A percentile compares a stretch with the other conserved stretches of the same genome.
These are phyloP conservation scores for Protophormia terraenovae DNA, from an alignment of 2,888 invertebrate genomes.

Conservation along the genomic window DNA sequence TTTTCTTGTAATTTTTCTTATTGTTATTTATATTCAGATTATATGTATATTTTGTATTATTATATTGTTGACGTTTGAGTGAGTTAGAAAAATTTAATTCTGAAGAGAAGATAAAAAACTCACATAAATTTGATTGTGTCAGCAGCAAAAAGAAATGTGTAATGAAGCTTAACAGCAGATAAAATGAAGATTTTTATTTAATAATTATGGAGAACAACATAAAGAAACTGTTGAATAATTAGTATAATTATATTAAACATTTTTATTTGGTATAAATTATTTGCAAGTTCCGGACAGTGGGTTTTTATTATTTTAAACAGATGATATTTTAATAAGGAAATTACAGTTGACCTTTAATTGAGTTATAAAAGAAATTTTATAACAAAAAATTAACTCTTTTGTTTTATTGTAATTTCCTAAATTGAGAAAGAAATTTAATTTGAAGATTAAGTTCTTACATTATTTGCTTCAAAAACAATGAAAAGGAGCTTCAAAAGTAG, in stretches of 20 bases:
- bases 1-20: not conserved
- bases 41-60: slow-evolving; percentile 24
- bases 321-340: slow-evolving; percentile 9
- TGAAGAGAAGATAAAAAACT: not conserved
- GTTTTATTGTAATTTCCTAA: too few relatives aligned
- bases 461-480: too few relatives aligned
- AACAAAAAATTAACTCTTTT: too few relatives aligned
- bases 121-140: slow-evolving; percentile 41
- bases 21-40: not conserved
- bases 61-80: slow-evolving; percentile 29
- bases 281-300: not conserved
- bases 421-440: too few relatives aligned
- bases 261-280: not conserved
- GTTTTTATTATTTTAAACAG: not conserved
- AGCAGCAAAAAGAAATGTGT: not conserved
- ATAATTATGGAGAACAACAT: not conserved
- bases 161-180: not conserved
- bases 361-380: too few relatives aligned
- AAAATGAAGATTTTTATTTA: not conserved
- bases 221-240: not conserved
- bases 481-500: too few relatives aligned
- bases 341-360: not conserved
- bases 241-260: not conserved
- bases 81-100: slow-evolving; percentile 10
- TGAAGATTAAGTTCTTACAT: too few relatives aligned